These are phyloP conservation scores for Dasysyrphus albostriatus DNA, from an alignment of 2,888 invertebrate species.

Conservation along the genomic window DNA sequence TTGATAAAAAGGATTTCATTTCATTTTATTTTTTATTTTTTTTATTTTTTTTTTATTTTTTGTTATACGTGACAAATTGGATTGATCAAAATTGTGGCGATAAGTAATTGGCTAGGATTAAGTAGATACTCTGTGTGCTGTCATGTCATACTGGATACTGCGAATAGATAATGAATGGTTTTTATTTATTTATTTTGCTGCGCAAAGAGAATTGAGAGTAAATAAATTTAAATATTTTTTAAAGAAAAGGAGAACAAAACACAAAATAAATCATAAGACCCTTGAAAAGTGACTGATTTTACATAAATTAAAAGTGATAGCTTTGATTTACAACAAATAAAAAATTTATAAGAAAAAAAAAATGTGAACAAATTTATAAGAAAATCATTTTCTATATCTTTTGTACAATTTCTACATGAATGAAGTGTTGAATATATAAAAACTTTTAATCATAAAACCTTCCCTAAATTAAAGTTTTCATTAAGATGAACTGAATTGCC, in stretches of 20 bases:
- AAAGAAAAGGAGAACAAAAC: background rate
- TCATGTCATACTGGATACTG: constrained; percentile 2
- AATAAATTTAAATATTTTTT: background rate
- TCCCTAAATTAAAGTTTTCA: too few species aligned
- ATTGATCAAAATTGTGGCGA: constrained; percentile 52
- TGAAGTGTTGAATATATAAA: too few species aligned
- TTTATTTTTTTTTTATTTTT: background rate
- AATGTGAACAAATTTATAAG: too few species aligned
- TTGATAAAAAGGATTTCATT: constrained; percentile 38
- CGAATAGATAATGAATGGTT: constrained; percentile 48
- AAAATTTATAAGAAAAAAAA: too few species aligned
- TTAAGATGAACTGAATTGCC: too few species aligned
- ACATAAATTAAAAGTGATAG: background rate
- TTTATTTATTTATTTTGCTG: constrained; percentile 26
- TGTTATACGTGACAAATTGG: constrained; percentile 53
- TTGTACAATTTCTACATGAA: too few species aligned
- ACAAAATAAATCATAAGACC: background rate
- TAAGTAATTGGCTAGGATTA: constrained; percentile 62
- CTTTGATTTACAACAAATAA: background rate
- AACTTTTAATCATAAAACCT: too few species aligned
- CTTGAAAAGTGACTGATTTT: background rate
- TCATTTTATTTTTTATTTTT: background rate
- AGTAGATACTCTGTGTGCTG: constrained; percentile 35
- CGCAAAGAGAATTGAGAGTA: background rate
- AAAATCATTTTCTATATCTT: too few species aligned